A percentile compares a stretch with the other conserved stretches of the same genome.
These are phyloP conservation scores for Drosophila anomalata DNA, from an alignment of 2,888 invertebrate genomes.

Conservation along the genomic window DNA sequence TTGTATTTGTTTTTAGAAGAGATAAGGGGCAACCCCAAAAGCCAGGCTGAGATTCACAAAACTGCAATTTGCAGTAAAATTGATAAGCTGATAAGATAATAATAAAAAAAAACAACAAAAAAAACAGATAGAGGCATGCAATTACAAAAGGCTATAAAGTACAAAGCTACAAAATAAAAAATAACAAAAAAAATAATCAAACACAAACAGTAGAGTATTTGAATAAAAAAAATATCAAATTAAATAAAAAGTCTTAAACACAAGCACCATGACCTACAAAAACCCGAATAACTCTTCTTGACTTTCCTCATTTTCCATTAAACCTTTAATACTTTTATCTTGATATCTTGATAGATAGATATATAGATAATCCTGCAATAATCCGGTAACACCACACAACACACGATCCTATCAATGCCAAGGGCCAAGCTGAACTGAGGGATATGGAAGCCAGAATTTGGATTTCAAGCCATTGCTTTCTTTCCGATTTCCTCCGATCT, in stretches of 20 bases:
- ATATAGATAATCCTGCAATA: too few species aligned
- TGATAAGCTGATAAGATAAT: constrained; percentile 43
- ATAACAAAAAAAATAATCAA: constrained; percentile 4
- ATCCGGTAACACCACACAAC: neutral
- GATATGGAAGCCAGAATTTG: too few species aligned
- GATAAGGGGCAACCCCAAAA: constrained; percentile 39
- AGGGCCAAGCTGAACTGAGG: too few species aligned
- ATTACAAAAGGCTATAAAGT: constrained; percentile 31
- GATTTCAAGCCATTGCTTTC: too few species aligned
- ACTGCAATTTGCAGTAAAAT: constrained; percentile 24
- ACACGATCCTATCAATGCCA: too few species aligned
- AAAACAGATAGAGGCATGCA: constrained; percentile 41
- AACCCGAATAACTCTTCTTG: too few species aligned
- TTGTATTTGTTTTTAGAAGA: neutral
- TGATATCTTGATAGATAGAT: too few species aligned
- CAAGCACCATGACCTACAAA: neutral
- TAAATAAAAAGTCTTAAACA: neutral
- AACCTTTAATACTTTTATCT: too few species aligned
- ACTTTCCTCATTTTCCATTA: too few species aligned
- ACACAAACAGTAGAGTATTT: neutral
- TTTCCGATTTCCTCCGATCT: too few species aligned
- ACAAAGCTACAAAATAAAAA: constrained; percentile 21
- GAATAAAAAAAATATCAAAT: too few species aligned
- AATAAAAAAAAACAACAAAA: neutral
- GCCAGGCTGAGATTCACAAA: constrained; percentile 9